Conservation (phyloP, 2,888 invertebrate genomes). For the Drosophila longiperda region DNA sequence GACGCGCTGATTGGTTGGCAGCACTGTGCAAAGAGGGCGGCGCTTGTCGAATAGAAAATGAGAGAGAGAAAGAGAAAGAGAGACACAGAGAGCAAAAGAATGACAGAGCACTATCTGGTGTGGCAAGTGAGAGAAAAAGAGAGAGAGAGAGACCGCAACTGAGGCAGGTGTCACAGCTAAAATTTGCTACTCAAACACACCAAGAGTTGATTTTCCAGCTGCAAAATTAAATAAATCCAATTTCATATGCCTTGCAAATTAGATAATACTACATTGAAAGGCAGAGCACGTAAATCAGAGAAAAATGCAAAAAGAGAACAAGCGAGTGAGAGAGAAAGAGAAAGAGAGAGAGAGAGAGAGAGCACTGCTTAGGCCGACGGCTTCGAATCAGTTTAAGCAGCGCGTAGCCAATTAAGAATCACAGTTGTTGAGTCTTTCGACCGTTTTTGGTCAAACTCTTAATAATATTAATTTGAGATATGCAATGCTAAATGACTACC, state of each 20-base stretch:
- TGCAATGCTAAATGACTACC: conserved; percentile 52
- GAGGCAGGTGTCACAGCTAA: conserved; percentile 68
- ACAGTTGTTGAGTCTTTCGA: conserved; percentile 17
- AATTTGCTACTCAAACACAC: conserved; percentile 56
- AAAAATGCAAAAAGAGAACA: background rate
- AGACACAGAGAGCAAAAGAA: background rate
- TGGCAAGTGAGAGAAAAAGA: conserved; percentile 14
- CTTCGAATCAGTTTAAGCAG: conserved; percentile 6
- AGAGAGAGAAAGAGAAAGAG: conserved; percentile 2
- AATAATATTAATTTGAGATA: conserved; percentile 63
- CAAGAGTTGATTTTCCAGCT: conserved; percentile 21
- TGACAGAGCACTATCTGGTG: conserved; percentile 7
- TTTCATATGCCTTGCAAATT: conserved; percentile 19
- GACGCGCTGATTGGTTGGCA: conserved; percentile 46
- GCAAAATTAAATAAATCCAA: conserved; percentile 40
- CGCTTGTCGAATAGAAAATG: conserved; percentile 20
- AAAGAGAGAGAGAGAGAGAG: background rate
- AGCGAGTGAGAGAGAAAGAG: background rate
- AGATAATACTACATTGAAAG: background rate
- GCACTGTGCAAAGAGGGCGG: conserved; percentile 36
- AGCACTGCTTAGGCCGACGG: conserved; percentile 30
- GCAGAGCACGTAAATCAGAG: background rate
- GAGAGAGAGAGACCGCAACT: conserved; percentile 37
- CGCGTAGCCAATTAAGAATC: conserved; percentile 29
- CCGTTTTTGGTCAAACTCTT: conserved; percentile 42